Evolutionary conservation across 2,113 vertebrate genomes (phyloP).

Genomic region (Neolamprologus cancellatus): DNA sequence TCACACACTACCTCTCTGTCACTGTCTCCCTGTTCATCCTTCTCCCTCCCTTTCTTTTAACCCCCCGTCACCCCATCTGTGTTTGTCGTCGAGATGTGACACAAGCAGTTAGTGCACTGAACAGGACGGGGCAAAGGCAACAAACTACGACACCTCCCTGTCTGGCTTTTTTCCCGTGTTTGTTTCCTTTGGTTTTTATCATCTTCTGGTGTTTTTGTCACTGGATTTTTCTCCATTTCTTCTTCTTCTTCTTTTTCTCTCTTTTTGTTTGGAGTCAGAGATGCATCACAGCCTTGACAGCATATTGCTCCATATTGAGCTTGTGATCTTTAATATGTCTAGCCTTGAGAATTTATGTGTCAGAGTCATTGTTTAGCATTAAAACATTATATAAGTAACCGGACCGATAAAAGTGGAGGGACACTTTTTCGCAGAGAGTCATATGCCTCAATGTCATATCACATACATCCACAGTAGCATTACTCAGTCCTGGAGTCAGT

Average conservation of each 20-base stretch:
- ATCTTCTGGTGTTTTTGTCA: background rate
- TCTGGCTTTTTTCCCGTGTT: background rate
- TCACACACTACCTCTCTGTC: conserved; percentile 19
- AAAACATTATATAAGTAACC: background rate
- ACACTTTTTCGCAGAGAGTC: background rate
- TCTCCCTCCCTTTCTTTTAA: background rate
- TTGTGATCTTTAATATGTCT: background rate
- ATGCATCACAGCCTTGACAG: background rate
- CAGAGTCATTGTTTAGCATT: background rate
- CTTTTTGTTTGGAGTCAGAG: background rate
- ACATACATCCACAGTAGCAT: background rate
- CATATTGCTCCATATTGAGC: background rate
- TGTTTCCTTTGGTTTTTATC: background rate
- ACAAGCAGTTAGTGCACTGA: background rate
- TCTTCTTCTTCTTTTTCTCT: background rate
- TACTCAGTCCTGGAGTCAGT: background rate
- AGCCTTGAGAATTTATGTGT: background rate
- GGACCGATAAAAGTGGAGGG: background rate
- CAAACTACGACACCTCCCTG: background rate
- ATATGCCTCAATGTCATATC: background rate
- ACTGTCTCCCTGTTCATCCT: conserved; percentile 19
- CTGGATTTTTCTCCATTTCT: background rate
- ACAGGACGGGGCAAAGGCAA: background rate
- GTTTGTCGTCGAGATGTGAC: background rate
- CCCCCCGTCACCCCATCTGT: background rate